Evolutionary conservation across 1,140 invertebrate species (phyloP).

Genomic region (Aphelenchoides fujianensis): DNA sequence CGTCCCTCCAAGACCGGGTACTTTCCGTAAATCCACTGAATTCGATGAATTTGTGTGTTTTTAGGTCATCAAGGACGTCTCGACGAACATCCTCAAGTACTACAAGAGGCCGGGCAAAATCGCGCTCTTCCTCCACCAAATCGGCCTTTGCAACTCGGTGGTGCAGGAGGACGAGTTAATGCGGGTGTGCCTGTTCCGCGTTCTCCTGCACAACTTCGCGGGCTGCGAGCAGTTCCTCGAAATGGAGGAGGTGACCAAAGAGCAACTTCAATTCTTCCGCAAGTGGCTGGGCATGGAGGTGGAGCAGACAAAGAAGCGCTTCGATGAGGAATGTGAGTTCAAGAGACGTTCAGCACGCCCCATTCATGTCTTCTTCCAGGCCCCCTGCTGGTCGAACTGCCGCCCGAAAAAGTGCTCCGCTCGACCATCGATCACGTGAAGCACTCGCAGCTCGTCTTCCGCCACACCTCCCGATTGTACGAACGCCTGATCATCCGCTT

Average conservation of each 20-base stretch:
- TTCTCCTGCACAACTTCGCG: slow-evolving; percentile 12
- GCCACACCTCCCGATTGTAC: background rate
- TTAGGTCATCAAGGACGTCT: slow-evolving; percentile 4
- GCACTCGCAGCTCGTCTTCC: slow-evolving; percentile 12
- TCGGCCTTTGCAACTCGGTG: slow-evolving; percentile 6
- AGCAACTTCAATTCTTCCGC: background rate
- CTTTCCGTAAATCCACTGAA: too few relatives aligned
- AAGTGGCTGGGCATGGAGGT: slow-evolving; percentile 18
- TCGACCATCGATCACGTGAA: background rate
- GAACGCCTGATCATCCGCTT: background rate
- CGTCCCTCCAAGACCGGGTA: slow-evolving; percentile 17
- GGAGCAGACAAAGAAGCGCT: background rate
- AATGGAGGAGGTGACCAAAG: background rate
- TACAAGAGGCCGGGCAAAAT: background rate
- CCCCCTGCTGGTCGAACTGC: background rate
- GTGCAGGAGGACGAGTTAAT: slow-evolving; percentile 3
- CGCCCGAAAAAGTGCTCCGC: background rate
- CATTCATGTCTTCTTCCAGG: slow-evolving; percentile 2
- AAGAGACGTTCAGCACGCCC: background rate
- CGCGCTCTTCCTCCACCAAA: background rate
- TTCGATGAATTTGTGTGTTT: background rate
- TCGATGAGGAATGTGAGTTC: slow-evolving; percentile 13
- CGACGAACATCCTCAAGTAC: background rate
- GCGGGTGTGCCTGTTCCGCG: slow-evolving; percentile 7
- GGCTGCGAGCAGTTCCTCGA: slow-evolving; percentile 5